Evolutionary conservation across 2,113 vertebrate genomes (phyloP).

Genomic region (Raja brachyura): DNA sequence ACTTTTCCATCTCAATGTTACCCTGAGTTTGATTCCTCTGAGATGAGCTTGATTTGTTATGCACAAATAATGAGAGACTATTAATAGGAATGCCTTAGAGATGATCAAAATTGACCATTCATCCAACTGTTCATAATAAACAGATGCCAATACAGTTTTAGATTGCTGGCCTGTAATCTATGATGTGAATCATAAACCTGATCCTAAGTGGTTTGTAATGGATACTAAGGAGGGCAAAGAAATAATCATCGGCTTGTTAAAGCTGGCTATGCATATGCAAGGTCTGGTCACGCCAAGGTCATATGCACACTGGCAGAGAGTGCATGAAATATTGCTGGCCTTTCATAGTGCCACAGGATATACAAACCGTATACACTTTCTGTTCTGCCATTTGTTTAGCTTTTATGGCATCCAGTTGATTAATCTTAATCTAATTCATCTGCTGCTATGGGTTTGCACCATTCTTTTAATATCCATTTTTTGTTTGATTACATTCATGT

Average conservation of each 20-base stretch:
- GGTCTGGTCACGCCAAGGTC: neutral
- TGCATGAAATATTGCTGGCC: neutral
- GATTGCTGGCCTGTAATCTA: neutral
- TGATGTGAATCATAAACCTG: neutral
- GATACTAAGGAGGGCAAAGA: neutral
- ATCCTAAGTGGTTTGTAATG: neutral
- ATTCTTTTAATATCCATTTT: neutral
- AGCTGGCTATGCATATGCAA: neutral
- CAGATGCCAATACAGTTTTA: neutral
- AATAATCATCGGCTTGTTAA: neutral
- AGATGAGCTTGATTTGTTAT: neutral
- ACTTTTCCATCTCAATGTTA: neutral
- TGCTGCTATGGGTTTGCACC: neutral
- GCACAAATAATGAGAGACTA: neutral
- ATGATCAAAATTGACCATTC: slow-evolving; percentile 10
- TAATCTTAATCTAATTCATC: neutral
- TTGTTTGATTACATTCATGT: neutral
- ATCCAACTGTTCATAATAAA: neutral
- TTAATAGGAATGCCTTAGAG: neutral
- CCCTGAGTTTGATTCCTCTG: neutral
- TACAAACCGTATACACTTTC: neutral
- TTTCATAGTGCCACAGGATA: neutral
- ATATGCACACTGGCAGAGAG: neutral
- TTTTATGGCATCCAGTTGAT: neutral
- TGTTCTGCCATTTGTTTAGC: neutral